Evolutionary conservation across 1,140 invertebrate genomes (phyloP).

Genomic region (Hylaeus anthracinus): DNA sequence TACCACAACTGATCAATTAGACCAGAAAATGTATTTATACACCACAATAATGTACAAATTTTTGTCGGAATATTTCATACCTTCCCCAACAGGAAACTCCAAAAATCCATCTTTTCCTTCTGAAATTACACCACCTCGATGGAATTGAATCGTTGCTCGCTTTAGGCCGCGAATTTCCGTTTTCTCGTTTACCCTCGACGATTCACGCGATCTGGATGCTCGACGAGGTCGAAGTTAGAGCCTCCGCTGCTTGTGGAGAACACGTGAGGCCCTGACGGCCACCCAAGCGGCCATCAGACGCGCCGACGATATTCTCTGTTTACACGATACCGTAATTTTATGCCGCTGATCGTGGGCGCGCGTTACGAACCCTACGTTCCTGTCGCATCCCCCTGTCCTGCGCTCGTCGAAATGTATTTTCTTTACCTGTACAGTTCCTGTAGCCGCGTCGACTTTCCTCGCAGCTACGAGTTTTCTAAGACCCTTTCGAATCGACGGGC

Average conservation of each 20-base stretch:
- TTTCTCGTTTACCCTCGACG: not conserved
- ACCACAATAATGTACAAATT: no score
- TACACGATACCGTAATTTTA: conserved; percentile 79
- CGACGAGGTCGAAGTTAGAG: conserved; percentile 44
- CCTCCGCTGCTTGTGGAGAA: conserved; percentile 67
- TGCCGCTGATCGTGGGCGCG: conserved; percentile 72
- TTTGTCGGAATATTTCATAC: no score
- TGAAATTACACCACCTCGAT: no score
- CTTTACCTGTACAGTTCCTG: conserved; percentile 10
- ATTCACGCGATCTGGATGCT: conserved; percentile 24
- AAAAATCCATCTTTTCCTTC: no score
- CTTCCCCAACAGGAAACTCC: no score
- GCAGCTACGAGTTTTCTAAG: no score
- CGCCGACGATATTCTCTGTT: conserved; percentile 76
- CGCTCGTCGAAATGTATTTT: not conserved
- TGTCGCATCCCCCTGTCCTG: conserved; percentile 28
- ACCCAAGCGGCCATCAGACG: conserved; percentile 77
- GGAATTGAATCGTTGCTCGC: not conserved
- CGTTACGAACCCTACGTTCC: conserved; percentile 55
- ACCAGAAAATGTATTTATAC: no score
- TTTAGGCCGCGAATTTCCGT: conserved; percentile 23
- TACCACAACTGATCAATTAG: no score
- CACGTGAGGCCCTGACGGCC: conserved; percentile 74
- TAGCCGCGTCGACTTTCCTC: not conserved
- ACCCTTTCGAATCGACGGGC: no score